These are phyloP conservation scores for Hyaena hyaena DNA, from an alignment of 2,113 vertebrate genomes.

Conservation along the genomic window DNA sequence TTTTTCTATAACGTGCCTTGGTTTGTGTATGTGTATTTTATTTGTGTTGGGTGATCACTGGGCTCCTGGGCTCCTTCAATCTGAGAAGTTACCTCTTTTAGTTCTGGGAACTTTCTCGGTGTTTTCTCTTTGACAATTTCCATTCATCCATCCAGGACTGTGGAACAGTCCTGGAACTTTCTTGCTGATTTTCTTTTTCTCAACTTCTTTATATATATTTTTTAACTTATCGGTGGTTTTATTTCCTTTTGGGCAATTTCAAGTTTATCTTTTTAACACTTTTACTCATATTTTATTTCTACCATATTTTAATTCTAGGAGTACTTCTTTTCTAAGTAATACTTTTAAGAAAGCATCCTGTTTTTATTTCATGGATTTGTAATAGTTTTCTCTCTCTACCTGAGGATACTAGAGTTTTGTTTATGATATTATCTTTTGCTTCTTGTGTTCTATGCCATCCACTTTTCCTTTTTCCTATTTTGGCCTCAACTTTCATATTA, in stretches of 20 bases:
- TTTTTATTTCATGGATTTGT: background rate
- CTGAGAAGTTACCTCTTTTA: background rate
- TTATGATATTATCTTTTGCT: background rate
- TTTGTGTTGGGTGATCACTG: background rate
- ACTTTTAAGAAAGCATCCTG: background rate
- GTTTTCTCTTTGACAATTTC: constrained; percentile 37
- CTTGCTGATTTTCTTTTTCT: background rate
- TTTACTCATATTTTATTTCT: background rate
- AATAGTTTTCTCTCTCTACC: background rate
- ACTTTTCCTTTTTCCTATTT: background rate
- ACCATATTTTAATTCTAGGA: background rate
- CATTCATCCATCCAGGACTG: background rate
- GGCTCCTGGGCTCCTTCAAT: background rate
- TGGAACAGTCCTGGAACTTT: background rate
- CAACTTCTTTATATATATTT: background rate
- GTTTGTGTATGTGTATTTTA: background rate
- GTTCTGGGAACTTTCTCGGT: background rate
- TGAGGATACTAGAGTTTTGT: background rate
- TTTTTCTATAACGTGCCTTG: background rate
- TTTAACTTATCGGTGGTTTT: constrained; percentile 13
- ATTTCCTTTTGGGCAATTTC: background rate
- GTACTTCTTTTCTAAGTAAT: background rate
- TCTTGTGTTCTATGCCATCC: background rate
- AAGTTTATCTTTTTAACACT: constrained; percentile 26
- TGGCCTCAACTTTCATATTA: constrained; percentile 10